phyloP scores from a whole-genome alignment of 2,888 invertebrate genomes.

The Brachylomia viminalis region DNA sequence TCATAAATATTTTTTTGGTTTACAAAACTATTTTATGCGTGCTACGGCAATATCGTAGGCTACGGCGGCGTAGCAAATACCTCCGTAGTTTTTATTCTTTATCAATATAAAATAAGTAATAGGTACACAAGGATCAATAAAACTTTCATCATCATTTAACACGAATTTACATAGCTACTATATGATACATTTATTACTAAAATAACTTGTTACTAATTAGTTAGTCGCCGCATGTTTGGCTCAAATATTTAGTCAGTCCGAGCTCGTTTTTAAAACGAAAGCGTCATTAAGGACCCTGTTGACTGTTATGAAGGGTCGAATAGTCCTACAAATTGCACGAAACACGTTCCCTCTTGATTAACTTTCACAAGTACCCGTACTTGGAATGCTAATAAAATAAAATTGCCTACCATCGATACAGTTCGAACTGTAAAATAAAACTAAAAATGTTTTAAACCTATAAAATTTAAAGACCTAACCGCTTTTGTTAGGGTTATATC shows the following conservation, averaged over 20 bases:
- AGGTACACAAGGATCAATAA: too few species aligned
- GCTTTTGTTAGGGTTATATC: conserved; percentile 53
- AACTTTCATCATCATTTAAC: not conserved
- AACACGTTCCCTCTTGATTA: conserved; percentile 85
- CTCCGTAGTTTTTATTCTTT: too few species aligned
- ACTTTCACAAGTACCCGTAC: conserved; percentile 76
- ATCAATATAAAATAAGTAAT: too few species aligned
- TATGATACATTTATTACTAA: conserved; percentile 26
- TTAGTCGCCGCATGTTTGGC: conserved; percentile 47
- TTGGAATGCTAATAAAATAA: conserved; percentile 81
- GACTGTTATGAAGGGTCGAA: conserved; percentile 85
- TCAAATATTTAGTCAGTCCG: conserved; percentile 62
- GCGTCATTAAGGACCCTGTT: conserved; percentile 77
- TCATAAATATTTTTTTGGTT: too few species aligned
- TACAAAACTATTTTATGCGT: too few species aligned
- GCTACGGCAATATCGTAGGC: too few species aligned
- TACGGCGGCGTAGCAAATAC: too few species aligned
- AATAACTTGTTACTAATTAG: conserved; percentile 53
- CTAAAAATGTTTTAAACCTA: conserved; percentile 48
- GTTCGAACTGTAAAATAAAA: conserved; percentile 48
- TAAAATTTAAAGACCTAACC: conserved; percentile 43
- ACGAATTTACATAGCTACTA: not conserved
- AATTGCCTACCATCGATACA: conserved; percentile 78
- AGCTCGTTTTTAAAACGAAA: conserved; percentile 78
- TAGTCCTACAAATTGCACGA: conserved; percentile 83